Base-by-base conservation (phyloP, 2,888 invertebrate genomes). In the Eupithecia subfuscata region DNA sequence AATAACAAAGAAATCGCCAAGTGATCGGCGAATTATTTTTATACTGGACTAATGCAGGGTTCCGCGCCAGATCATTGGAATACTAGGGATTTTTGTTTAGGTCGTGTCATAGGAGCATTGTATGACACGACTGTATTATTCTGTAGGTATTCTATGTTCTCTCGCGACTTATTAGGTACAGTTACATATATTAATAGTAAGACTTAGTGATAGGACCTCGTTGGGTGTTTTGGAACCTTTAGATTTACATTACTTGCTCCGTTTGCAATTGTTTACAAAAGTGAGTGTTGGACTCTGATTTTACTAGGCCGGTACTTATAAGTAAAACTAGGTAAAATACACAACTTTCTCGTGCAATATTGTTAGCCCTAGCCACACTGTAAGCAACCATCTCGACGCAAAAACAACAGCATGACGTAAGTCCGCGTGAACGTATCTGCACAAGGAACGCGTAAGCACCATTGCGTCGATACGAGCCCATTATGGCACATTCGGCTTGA, bases 341-440 rank as follows among this genome's bases (percentile, higher is more conserved):
- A 25, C 60, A 60, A 6, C 60, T 60, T 60, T 60, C 25, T 60
- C 22, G 25, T 60, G 22, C 9, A 60, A 25, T 40, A 1, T 63
- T 43, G 77, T 22, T 69, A 76, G 60, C 79, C 80, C 76, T 79
- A 45, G 34, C 56, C 56, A 37, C 40, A 56, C 22, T 11, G n/a
- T 52, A 22, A 56, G 22, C 11, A 56, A 22, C 52, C 22, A 56
- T 48, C 48, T 64, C n/a, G 40, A 18, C 52, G n/a, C 48, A 69
- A 71, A 71, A 30, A 48, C 18, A 63, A 52, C 37, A 22, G 18
- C 8, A 75, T 75, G 72, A 75, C 52, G 71, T 69, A 75, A 75
- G 69, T 52, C 48, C 4, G 64, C 45, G 48, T 70, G 75, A 69
- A 40, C 11, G 43, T 43, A 43, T 60, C 60, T 60, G 60, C 60